Conservation (phyloP, 2,888 invertebrate genomes). For the Ariolimax columbianus region DNA sequence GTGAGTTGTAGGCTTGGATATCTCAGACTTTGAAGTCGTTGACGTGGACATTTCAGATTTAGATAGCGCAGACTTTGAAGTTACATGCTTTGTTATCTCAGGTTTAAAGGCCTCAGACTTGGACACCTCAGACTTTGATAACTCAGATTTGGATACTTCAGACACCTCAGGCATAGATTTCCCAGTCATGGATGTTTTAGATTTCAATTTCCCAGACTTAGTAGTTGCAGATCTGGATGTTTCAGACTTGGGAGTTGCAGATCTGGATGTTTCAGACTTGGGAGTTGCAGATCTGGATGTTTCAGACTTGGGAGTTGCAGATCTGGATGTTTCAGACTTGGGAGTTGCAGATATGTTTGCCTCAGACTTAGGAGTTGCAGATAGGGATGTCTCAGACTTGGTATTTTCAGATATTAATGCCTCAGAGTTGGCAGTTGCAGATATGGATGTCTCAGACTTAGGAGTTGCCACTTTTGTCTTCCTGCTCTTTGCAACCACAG, state of each 20-base stretch:
- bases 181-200: background rate
- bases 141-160: background rate
- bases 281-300: background rate
- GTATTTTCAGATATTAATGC: background rate
- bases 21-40: background rate
- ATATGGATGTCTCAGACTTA: background rate
- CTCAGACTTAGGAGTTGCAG: background rate
- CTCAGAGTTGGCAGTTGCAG: background rate
- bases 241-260: background rate
- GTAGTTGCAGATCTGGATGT: background rate
- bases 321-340: background rate
- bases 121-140: background rate
- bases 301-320: background rate
- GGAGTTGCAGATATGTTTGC: background rate
- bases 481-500: background rate
- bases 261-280: background rate
- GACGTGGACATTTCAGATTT: background rate
- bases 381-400: background rate
- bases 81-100: background rate
- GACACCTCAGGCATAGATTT: background rate
- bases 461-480: slow-evolving; percentile 6
- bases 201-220: background rate
- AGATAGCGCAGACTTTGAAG: background rate
- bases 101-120: background rate
- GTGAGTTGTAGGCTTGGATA: background rate